Conservation (phyloP, 1,140 invertebrate species). For the Leptestheria dahalacensis region DNA sequence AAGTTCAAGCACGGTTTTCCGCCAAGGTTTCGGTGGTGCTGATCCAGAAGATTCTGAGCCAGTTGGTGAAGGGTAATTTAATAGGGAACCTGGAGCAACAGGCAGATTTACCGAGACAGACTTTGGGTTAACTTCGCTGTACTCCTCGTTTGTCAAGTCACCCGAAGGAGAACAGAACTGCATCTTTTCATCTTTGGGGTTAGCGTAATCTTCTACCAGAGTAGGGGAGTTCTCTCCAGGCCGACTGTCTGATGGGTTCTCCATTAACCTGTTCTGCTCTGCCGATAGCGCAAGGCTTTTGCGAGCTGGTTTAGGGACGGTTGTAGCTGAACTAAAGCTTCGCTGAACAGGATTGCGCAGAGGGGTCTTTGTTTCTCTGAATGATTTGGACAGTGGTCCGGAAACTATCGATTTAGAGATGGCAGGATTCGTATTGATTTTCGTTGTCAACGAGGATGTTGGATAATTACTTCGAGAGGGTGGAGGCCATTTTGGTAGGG, state of each 20-base stretch:
- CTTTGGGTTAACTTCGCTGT: background rate
- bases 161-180: background rate
- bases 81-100: too few species aligned
- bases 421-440: background rate
- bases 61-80: background rate
- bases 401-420: too few species aligned
- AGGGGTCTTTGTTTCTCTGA: background rate
- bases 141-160: background rate
- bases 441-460: background rate
- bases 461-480: background rate
- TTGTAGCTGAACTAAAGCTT: background rate
- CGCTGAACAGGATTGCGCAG: background rate
- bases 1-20: constrained; percentile 32
- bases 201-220: background rate
- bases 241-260: background rate
- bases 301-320: background rate
- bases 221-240: background rate
- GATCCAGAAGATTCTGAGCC: background rate
- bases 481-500: constrained; percentile 13
- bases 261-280: background rate
- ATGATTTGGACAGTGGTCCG: background rate
- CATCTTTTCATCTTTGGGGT: background rate
- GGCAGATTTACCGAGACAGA: too few species aligned
- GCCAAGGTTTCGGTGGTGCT: constrained; percentile 2
- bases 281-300: background rate